Conservation (phyloP, 1,140 invertebrate species). For the Holcopasites calliopsidis region DNA sequence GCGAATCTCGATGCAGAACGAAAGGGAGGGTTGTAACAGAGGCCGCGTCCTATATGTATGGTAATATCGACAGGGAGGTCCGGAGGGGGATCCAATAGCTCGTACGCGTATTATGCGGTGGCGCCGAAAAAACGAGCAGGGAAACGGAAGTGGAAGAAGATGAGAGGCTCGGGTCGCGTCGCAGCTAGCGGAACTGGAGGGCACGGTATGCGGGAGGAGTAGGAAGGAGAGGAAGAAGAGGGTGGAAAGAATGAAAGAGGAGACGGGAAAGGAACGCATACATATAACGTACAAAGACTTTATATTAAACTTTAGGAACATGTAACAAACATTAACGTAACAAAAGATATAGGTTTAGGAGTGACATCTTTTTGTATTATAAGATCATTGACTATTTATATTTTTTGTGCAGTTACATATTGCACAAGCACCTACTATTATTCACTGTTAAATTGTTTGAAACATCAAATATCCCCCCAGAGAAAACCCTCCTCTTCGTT, state of each 20-base stretch:
- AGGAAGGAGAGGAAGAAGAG: not conserved
- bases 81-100: constrained; percentile 59
- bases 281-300: too few species aligned
- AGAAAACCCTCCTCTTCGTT: too few species aligned
- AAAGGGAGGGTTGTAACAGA: constrained; percentile 63
- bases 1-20: constrained; percentile 57
- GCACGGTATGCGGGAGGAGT: constrained; percentile 3
- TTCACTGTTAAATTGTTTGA: too few species aligned
- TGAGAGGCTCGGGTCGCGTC: constrained; percentile 5
- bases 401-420: too few species aligned
- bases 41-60: constrained; percentile 73
- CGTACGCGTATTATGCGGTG: constrained; percentile 57
- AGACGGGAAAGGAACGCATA: not conserved
- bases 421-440: too few species aligned
- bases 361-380: too few species aligned
- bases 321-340: too few species aligned
- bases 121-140: constrained; percentile 51
- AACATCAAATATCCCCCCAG: too few species aligned
- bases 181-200: not conserved
- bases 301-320: too few species aligned
- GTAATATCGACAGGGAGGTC: constrained; percentile 70
- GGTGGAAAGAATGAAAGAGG: not conserved
- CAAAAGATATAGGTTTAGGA: too few species aligned
- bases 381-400: too few species aligned
- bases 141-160: constrained; percentile 27